Evolutionary conservation across 2,888 invertebrate species (phyloP).

Genomic region (Drosophila niveifrons): DNA sequence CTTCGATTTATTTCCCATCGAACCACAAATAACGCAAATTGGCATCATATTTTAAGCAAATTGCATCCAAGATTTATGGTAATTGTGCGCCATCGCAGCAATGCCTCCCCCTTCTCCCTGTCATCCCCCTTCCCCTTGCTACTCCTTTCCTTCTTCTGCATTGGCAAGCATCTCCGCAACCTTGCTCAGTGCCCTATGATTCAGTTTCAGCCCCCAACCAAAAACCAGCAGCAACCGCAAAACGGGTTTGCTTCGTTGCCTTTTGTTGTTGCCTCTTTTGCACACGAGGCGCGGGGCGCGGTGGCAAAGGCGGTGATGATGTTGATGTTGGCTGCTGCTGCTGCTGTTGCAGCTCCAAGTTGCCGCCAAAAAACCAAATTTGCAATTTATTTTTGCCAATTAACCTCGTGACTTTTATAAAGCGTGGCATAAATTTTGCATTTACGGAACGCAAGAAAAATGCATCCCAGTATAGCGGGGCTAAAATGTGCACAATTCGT

Average conservation of each 20-base stretch:
- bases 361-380: slow-evolving; percentile 69
- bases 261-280: slow-evolving; percentile 23
- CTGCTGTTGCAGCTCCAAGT: slow-evolving; percentile 52
- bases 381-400: slow-evolving; percentile 83
- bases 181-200: background rate
- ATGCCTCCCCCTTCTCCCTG: slow-evolving; percentile 28
- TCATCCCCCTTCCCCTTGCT: background rate
- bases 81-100: slow-evolving; percentile 75
- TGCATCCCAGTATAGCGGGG: slow-evolving; percentile 6
- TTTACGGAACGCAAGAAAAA: slow-evolving; percentile 48
- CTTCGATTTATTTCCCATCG: slow-evolving; percentile 80
- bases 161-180: slow-evolving; percentile 14
- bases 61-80: slow-evolving; percentile 82
- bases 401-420: slow-evolving; percentile 82
- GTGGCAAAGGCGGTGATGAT: background rate
- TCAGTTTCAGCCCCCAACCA: slow-evolving; percentile 2
- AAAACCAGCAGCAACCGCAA: slow-evolving; percentile 50
- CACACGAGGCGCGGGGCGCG: background rate
- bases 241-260: slow-evolving; percentile 44
- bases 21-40: slow-evolving; percentile 82
- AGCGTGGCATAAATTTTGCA: slow-evolving; percentile 78
- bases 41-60: slow-evolving; percentile 82
- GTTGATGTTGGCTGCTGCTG: slow-evolving; percentile 10
- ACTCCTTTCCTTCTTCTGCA: slow-evolving; percentile 12
- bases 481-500: slow-evolving; percentile 42